A percentile compares a stretch with the other conserved stretches of the same genome.
Evolutionary conservation across 2,113 vertebrate species (phyloP).

Genomic region (Halcyon senegalensis): DNA sequence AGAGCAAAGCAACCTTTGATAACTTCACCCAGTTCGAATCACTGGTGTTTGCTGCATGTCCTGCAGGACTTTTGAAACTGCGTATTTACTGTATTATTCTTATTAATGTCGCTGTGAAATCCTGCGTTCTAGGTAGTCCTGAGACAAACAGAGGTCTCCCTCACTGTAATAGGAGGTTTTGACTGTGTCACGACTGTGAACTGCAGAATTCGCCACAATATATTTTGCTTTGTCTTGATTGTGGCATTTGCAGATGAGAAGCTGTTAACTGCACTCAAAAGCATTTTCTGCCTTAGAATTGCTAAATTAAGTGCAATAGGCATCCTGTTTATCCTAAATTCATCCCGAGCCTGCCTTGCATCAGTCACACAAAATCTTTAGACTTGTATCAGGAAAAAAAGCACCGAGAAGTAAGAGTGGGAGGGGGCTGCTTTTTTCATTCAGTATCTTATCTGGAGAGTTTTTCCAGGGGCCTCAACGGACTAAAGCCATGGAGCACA

Average conservation of each 20-base stretch:
- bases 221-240: constrained; percentile 42
- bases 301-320: neutral
- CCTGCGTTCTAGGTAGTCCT: neutral
- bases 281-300: neutral
- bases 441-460: neutral
- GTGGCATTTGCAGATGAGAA: constrained; percentile 41
- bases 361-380: constrained; percentile 8
- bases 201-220: constrained; percentile 39
- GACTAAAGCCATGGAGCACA: neutral
- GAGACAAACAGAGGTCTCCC: neutral
- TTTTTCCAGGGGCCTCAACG: neutral
- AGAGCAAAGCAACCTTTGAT: constrained; percentile 80
- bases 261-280: neutral
- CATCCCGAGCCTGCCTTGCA: neutral
- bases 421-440: neutral
- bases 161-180: neutral
- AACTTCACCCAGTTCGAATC: constrained; percentile 74
- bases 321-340: constrained; percentile 33
- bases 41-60: constrained; percentile 34
- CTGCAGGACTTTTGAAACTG: neutral
- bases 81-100: neutral
- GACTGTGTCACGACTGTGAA: constrained; percentile 34
- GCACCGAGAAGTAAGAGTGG: too few relatives aligned
- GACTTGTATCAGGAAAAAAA: too few relatives aligned
- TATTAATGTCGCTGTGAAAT: neutral